Evolutionary conservation across 2,113 vertebrate species (phyloP).

Genomic region (Regulus satrapa): DNA sequence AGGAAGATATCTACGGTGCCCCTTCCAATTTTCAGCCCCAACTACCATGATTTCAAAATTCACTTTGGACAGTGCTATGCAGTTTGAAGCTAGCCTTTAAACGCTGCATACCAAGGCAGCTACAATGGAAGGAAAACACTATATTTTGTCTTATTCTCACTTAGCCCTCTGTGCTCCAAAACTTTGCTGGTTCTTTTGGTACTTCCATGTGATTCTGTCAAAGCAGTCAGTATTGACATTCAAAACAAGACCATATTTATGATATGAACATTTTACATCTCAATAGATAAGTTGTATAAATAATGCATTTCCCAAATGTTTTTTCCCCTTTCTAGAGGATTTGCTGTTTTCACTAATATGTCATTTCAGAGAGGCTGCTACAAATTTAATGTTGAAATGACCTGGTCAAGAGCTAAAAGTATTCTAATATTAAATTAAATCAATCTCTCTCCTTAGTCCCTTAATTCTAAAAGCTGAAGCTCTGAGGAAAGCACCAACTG

Average conservation of each 20-base stretch:
- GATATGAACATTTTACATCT: not conserved
- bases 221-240: not conserved
- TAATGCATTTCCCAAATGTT: not conserved
- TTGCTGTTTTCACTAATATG: not conserved
- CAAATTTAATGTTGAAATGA: not conserved
- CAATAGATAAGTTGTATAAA: not conserved
- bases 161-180: not conserved
- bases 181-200: not conserved
- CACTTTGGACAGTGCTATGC: not conserved
- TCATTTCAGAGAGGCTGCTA: not conserved
- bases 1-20: not conserved
- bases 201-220: not conserved
- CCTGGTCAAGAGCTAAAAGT: not conserved
- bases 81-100: not conserved
- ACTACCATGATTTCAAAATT: not conserved
- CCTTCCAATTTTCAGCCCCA: not conserved
- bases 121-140: not conserved
- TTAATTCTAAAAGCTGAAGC: not conserved
- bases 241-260: not conserved
- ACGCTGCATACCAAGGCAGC: not conserved
- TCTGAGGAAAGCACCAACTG: conserved; percentile 41
- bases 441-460: not conserved
- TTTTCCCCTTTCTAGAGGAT: not conserved
- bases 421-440: not conserved
- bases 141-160: not conserved